Conservation (phyloP, 2,888 invertebrate genomes). For the Aporophyla nigra region DNA sequence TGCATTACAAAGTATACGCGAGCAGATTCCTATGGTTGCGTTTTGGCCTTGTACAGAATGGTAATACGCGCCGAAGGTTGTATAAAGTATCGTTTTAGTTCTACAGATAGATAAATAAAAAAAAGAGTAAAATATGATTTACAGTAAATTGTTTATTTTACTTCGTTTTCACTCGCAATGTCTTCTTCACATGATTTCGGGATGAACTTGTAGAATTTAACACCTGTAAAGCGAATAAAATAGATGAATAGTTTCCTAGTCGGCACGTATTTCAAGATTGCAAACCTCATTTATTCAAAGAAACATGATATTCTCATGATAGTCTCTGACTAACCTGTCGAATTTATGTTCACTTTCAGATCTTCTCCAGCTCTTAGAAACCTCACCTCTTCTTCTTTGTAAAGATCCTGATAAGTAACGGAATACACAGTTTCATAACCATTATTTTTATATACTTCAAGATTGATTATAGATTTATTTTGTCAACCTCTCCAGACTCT, state of each 20-base stretch:
- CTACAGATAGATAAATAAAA: neutral
- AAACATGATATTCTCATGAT: neutral
- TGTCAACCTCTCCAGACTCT: neutral
- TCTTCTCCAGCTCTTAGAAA: conserved; percentile 74
- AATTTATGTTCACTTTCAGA: conserved; percentile 89
- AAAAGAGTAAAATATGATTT: neutral
- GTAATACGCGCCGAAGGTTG: too few species aligned
- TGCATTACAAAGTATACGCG: too few species aligned
- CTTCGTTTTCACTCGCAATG: conserved; percentile 12
- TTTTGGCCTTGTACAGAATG: too few species aligned
- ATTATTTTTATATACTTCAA: neutral
- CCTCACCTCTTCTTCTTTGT: conserved; percentile 79
- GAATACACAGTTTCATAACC: conserved; percentile 48
- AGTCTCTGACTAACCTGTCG: conserved; percentile 75
- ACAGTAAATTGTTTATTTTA: conserved; percentile 2
- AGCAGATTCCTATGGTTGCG: too few species aligned
- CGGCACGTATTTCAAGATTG: neutral
- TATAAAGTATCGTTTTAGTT: neutral
- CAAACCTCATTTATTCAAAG: neutral
- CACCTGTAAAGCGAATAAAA: conserved; percentile 75
- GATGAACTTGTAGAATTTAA: conserved; percentile 84
- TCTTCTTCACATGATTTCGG: conserved; percentile 56
- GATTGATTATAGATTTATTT: neutral
- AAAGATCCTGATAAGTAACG: conserved; percentile 84
- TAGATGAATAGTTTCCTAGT: neutral